phyloP scores from a whole-genome alignment of 1,140 invertebrate species.

The Mya arenaria region DNA sequence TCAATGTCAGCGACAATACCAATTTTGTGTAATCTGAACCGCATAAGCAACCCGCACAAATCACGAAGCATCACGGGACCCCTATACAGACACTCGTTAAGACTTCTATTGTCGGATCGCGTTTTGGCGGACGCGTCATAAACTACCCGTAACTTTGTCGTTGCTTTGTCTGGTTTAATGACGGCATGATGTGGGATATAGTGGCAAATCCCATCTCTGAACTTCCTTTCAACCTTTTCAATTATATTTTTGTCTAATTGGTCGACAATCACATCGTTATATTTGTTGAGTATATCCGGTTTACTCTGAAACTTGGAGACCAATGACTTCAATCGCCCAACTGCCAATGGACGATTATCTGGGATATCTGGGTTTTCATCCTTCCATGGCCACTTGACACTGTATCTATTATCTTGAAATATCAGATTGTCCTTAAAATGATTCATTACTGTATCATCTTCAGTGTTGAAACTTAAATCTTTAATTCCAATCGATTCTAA shows the following conservation, averaged over 20 bases:
- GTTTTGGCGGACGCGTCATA: conserved; percentile 19
- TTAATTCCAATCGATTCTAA: not conserved
- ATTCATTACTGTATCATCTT: not conserved
- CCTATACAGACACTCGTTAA: not conserved
- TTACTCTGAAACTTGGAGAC: not conserved
- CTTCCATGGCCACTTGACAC: conserved; percentile 9
- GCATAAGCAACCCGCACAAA: not conserved
- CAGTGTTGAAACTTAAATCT: not conserved
- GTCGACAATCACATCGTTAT: not conserved
- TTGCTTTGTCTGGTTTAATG: not conserved
- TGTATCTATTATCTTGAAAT: not conserved
- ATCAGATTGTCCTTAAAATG: not conserved
- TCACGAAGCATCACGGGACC: conserved; percentile 11
- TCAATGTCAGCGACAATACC: not conserved
- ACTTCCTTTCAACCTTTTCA: not conserved
- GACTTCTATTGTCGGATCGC: not conserved
- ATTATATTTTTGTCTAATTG: conserved; percentile 24
- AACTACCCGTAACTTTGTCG: not conserved
- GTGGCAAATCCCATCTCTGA: not conserved
- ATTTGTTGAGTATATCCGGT: conserved; percentile 7
- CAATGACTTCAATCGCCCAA: not conserved
- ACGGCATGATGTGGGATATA: conserved; percentile 17
- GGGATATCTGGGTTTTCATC: not conserved
- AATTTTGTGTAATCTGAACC: not conserved
- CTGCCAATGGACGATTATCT: not conserved